Conservation (phyloP, 2,888 invertebrate species). For the Hyppa rectilinea region DNA sequence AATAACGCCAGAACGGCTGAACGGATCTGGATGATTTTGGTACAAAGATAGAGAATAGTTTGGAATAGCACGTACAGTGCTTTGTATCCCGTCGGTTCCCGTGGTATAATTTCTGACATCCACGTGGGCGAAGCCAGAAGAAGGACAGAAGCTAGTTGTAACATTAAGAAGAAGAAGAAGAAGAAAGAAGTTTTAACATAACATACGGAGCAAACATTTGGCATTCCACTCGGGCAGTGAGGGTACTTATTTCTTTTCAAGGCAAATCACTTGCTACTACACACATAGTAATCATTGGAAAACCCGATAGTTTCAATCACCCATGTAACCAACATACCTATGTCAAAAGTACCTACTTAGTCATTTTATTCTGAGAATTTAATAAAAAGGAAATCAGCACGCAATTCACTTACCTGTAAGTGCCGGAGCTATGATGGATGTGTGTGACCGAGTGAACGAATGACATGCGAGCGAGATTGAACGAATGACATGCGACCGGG, state of each 20-base stretch:
- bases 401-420: slow-evolving; percentile 39
- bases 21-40: too few species aligned
- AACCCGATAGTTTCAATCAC: background rate
- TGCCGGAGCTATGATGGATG: slow-evolving; percentile 54
- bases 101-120: too few species aligned
- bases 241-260: background rate
- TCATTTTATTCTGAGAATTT: slow-evolving; percentile 30
- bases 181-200: too few species aligned
- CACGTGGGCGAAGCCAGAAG: too few species aligned
- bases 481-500: slow-evolving; percentile 22
- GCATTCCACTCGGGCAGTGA: background rate
- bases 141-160: too few species aligned
- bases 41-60: too few species aligned
- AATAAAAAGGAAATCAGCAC: slow-evolving; percentile 41
- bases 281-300: background rate
- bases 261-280: background rate
- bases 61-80: too few species aligned
- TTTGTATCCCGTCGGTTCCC: too few species aligned
- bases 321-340: background rate
- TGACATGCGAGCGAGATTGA: slow-evolving; percentile 30
- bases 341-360: background rate
- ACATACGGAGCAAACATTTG: background rate
- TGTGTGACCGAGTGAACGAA: slow-evolving; percentile 23
- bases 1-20: too few species aligned
- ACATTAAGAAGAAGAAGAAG: too few species aligned